Evolutionary conservation across 2,888 invertebrate species (phyloP), one percentile per base, ranked within the genome.

Genomic region (Brassicogethes aeneus): DNA sequence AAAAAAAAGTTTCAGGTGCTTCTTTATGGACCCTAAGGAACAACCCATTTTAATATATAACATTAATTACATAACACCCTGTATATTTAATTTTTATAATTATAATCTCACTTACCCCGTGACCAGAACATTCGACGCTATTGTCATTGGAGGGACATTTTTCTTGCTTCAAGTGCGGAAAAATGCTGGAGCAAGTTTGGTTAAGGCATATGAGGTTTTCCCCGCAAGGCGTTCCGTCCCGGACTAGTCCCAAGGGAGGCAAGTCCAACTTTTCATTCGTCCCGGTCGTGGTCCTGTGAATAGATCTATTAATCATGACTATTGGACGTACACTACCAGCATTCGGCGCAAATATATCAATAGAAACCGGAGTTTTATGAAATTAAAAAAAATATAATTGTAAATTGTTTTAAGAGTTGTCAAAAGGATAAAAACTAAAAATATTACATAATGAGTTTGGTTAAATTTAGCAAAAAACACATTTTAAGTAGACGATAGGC

Each of bases 31-130:
- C n/a, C n/a, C n/a, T n/a, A n/a, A n/a, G n/a, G n/a, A n/a, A n/a
- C n/a, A n/a, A n/a, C n/a, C n/a, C n/a, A n/a, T n/a, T n/a, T n/a
- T n/a, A n/a, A n/a, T n/a, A n/a, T n/a, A n/a, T n/a, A n/a, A n/a
- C n/a, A n/a, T n/a, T n/a, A n/a, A n/a, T n/a, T n/a, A n/a, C n/a
- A n/a, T n/a, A n/a, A n/a, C n/a, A n/a, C n/a, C n/a, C n/a, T n/a
- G n/a, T n/a, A n/a, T n/a, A n/a, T n/a, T n/a, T n/a, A n/a, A n/a
- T n/a, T n/a, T n/a, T n/a, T n/a, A n/a, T n/a, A n/a, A n/a, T n/a
- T n/a, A n/a, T n/a, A n/a, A n/a, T n/a, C n/a, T n/a, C n/a, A 81
- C 88, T 83, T 72, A 95, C 96, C 74, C 97, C 97, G 71, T 87
- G 85, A 46, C 88, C 90, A 42, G 95, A 95, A 72, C 97, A 99